Base-by-base conservation (phyloP, 2,888 invertebrate species). In the Mechanitis mazaeus region DNA sequence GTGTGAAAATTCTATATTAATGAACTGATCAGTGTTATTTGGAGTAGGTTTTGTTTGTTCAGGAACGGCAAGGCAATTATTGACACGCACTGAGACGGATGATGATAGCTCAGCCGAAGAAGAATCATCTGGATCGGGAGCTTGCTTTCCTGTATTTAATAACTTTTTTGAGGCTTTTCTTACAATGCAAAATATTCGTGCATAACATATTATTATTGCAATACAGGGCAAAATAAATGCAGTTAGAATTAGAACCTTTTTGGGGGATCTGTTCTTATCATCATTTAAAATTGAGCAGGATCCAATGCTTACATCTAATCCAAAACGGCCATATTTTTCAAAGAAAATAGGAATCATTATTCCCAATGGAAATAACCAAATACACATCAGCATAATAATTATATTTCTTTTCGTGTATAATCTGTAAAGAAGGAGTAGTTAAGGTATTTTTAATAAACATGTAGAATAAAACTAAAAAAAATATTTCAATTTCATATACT, bases 171-270 rank as follows among this genome's bases (percentile, higher is more conserved):
- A 93, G 0, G 95, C 93, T 79, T 93, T 92, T 33, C 94, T 91
- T 0, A 95, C 95, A 59, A 95, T 94, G 79, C 93, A 93, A 76
- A 95, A 94, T 78, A 96, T 97, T 69, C 95, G 92, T 0, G 96
- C 93, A 74, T 97, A 97, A 76, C 96, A 96, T 64, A 94, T 86
- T 45, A 96, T 92, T 73, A 97, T 97, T 61, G 94, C 93, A 68
- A 94, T 79, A 80, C 96, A 96, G 0, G 98, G 97, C 55, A 97
- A 89, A 59, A 95, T 91, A 75, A 97, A 97, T 33, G 95, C 97
- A 55, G 93, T 91, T 2, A 95, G 90, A 79, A 97, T 97, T 2
- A 97, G 91, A 58, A 94, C 93, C 71, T 92, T 94, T 80, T 95
- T 97, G 3, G 96, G 94, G 56, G 94, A 93, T 55, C 93, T 91